Percentiles rank a stretch among this genome's conserved stretches.
phyloP scores from a whole-genome alignment of 2,113 vertebrate genomes.

The Amphiprion percula region DNA sequence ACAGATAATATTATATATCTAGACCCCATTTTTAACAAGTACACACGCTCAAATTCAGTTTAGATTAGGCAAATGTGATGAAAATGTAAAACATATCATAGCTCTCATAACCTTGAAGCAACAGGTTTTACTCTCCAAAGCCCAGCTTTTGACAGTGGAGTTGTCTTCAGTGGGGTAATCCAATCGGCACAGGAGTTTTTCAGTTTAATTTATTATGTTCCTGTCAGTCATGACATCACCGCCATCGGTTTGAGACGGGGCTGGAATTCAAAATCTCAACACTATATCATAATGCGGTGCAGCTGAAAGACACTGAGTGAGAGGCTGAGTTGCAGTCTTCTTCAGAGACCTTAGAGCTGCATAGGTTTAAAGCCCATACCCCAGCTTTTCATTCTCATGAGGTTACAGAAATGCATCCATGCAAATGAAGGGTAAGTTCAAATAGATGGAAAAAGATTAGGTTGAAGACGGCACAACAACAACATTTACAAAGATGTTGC shows the following conservation, averaged over 20 bases:
- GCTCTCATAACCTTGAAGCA: neutral
- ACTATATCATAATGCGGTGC: neutral
- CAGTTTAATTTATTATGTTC: conserved; percentile 29
- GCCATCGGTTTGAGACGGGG: neutral
- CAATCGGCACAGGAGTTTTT: conserved; percentile 19
- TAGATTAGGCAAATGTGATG: neutral
- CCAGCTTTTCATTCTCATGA: neutral
- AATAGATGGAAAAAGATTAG: conserved; percentile 1
- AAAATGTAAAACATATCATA: neutral
- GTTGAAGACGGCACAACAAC: neutral
- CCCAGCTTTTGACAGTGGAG: neutral
- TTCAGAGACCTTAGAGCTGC: too few species aligned
- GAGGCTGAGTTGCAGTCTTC: neutral
- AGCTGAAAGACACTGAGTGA: neutral
- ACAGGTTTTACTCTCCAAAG: neutral
- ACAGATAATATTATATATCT: neutral
- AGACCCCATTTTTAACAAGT: neutral
- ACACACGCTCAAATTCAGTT: neutral
- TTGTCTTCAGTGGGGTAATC: conserved; percentile 1
- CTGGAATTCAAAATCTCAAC: neutral
- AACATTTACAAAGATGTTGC: neutral
- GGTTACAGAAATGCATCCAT: neutral
- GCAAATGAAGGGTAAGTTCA: neutral
- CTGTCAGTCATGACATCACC: conserved; percentile 4
- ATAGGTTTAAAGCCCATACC: neutral